Percentiles rank a stretch among this genome's conserved stretches.
These are phyloP conservation scores for Dolichallabes microphthalmus DNA, from an alignment of 2,113 vertebrate genomes.

Conservation along the genomic window DNA sequence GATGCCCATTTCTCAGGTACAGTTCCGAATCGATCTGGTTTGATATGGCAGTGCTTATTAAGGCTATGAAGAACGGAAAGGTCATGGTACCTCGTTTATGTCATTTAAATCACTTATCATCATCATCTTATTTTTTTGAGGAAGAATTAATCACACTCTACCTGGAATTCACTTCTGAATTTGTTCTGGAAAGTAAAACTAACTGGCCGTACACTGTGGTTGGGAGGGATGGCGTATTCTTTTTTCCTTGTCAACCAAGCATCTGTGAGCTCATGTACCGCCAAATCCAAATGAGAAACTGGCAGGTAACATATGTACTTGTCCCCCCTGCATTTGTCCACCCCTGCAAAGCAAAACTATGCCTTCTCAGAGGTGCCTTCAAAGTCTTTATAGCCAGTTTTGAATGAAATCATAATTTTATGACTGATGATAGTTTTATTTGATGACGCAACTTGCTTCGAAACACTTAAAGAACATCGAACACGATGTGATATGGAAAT, in stretches of 20 bases:
- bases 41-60: background rate
- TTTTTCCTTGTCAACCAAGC: background rate
- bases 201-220: background rate
- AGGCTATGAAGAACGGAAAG: background rate
- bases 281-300: background rate
- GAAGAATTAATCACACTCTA: no score
- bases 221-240: background rate
- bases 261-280: background rate
- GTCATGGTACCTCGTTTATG: background rate
- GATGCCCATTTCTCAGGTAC: conserved; percentile 83
- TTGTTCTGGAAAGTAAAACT: no score
- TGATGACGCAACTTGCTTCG: background rate
- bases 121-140: no score
- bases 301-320: background rate
- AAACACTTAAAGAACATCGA: background rate
- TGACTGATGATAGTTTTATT: background rate
- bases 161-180: no score
- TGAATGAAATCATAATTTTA: background rate
- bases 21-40: background rate
- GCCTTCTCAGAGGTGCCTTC: background rate
- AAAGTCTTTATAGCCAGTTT: background rate
- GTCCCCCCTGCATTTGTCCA: no score
- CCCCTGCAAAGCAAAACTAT: background rate
- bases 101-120: background rate
- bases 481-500: background rate